Evolutionary conservation across 2,113 vertebrate species (phyloP).

Genomic region (Nibea coibor): DNA sequence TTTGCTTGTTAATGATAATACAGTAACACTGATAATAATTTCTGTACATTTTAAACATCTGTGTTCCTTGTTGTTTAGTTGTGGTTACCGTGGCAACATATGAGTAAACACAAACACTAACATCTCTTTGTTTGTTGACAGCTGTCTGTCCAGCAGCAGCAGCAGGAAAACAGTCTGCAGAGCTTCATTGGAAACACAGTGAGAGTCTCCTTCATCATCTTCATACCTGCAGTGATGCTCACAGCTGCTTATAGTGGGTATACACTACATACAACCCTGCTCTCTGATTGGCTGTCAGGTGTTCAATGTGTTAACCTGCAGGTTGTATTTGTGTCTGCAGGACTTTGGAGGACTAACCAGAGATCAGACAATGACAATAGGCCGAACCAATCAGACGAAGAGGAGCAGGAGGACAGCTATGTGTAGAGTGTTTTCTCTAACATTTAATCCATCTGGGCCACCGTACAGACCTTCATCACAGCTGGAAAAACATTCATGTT

Average conservation of each 20-base stretch:
- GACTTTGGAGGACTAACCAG: conserved; percentile 18
- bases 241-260: conserved; percentile 44
- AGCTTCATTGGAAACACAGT: conserved; percentile 59
- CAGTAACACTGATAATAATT: not conserved
- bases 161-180: conserved; percentile 11
- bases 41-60: too few species aligned
- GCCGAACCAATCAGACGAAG: conserved; percentile 41
- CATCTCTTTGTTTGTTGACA: conserved; percentile 23
- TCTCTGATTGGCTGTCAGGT: too few species aligned
- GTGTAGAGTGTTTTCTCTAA: conserved; percentile 14
- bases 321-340: conserved; percentile 13
- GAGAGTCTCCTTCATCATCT: conserved; percentile 56
- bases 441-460: too few species aligned
- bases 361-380: not conserved
- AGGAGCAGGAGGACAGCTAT: not conserved
- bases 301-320: too few species aligned
- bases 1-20: too few species aligned
- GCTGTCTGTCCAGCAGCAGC: conserved; percentile 18
- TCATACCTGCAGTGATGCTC: conserved; percentile 62
- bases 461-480: too few species aligned
- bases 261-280: conserved; percentile 11
- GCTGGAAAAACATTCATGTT: too few species aligned
- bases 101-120: not conserved
- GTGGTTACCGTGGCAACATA: not conserved
- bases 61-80: not conserved